These are phyloP conservation scores for Tipula vernalis DNA, from an alignment of 2,888 invertebrate genomes.

Conservation along the genomic window DNA sequence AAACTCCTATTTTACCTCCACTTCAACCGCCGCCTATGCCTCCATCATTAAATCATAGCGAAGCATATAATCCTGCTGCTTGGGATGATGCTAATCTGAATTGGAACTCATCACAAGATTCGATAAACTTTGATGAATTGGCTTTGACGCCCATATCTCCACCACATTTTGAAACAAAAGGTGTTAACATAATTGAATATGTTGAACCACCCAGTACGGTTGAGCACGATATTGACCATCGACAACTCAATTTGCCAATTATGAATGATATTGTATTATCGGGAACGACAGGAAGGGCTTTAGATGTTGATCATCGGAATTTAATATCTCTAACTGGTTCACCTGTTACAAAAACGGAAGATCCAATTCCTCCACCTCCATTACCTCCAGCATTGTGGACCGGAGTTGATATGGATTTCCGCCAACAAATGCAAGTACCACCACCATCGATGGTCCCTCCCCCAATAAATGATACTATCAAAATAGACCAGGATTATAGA, in stretches of 20 bases:
- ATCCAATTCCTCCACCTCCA: slow-evolving; percentile 16
- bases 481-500: slow-evolving; percentile 30
- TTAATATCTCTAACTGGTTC: slow-evolving; percentile 72
- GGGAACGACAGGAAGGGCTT: slow-evolving; percentile 24
- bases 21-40: slow-evolving; percentile 33
- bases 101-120: slow-evolving; percentile 24
- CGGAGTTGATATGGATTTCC: slow-evolving; percentile 12
- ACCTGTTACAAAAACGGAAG: slow-evolving; percentile 31
- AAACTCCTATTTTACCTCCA: slow-evolving; percentile 16
- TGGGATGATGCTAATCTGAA: slow-evolving; percentile 38
- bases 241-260: slow-evolving; percentile 38
- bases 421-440: neutral
- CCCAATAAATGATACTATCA: neutral
- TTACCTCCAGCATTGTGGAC: slow-evolving; percentile 13
- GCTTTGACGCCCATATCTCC: slow-evolving; percentile 53
- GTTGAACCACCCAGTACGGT: slow-evolving; percentile 36
- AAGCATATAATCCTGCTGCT: slow-evolving; percentile 34
- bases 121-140: slow-evolving; percentile 30
- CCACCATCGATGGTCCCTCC: neutral
- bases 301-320: slow-evolving; percentile 74
- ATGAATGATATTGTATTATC: neutral
- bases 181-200: slow-evolving; percentile 45
- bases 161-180: slow-evolving; percentile 49
- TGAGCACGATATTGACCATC: slow-evolving; percentile 44
- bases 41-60: slow-evolving; percentile 26